These are phyloP conservation scores for Tiphia femorata DNA, from an alignment of 2,888 invertebrate genomes.

Conservation along the genomic window DNA sequence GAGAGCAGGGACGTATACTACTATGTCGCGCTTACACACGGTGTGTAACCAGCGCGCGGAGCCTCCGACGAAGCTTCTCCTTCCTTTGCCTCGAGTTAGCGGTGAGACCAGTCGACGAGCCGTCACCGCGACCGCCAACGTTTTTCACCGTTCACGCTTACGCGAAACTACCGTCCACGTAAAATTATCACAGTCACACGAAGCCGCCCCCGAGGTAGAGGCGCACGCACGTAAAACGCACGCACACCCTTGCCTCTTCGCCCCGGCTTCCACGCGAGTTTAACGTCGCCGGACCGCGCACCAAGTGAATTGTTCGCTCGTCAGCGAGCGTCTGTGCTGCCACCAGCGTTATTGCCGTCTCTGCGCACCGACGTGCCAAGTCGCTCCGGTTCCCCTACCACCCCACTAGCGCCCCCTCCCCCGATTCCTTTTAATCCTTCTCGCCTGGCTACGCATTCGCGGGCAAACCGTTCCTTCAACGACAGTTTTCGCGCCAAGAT, in stretches of 20 bases:
- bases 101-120: neutral
- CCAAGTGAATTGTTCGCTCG: constrained; percentile 44
- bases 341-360: constrained; percentile 36
- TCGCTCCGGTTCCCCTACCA: constrained; percentile 14
- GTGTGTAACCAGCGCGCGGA: constrained; percentile 23
- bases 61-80: constrained; percentile 30
- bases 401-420: neutral
- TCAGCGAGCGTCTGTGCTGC: constrained; percentile 45
- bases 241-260: constrained; percentile 22
- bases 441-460: constrained; percentile 24
- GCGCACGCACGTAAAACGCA: constrained; percentile 19
- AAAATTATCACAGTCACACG: constrained; percentile 22
- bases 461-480: constrained; percentile 31
- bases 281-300: constrained; percentile 34
- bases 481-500: constrained; percentile 40
- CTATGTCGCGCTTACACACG: constrained; percentile 30
- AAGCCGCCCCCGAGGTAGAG: constrained; percentile 18
- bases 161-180: no score
- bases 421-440: neutral
- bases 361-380: constrained; percentile 46
- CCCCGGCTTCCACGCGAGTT: constrained; percentile 1
- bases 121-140: neutral
- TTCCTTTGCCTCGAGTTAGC: neutral
- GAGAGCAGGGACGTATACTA: constrained; percentile 39
- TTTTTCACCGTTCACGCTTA: constrained; percentile 25